Base-by-base conservation (phyloP, 2,113 vertebrate species). In the Chunga burmeisteri region DNA sequence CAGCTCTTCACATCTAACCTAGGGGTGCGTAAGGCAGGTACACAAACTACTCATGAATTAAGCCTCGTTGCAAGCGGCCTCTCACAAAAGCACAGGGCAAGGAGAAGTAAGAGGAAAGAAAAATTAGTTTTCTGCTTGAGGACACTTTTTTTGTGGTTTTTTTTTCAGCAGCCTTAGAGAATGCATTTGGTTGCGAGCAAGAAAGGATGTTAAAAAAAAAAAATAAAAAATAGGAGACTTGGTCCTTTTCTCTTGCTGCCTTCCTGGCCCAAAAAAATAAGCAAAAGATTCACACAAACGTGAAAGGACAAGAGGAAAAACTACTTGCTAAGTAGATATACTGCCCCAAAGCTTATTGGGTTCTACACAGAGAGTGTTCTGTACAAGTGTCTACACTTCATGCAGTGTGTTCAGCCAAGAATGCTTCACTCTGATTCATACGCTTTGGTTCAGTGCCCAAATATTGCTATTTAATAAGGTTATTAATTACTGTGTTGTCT, bases 401-500 rank as follows among this genome's bases (percentile, higher is more conserved):
- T 0, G 0, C 61, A 46, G 95, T 2, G 29, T 94, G 96, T 96
- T 96, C 96, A 97, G 95, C 95, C 97, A 97, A 90, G 95, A 96
- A 96, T 61, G 84, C 77, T 32, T 80, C 87, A 81, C 96, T 95
- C 85, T 25, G 92, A 97, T 93, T 91, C 61, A 90, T 86, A 88
- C 2, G 9, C 95, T 97, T 97, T 97, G 97, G 96, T 98, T 98
- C 97, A 96, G 95, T 98, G 96, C 94, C 97, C 97, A 97, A 97
- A 97, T 97, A 98, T 88, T 94, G 94, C 94, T 97, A 84, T 97
- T 97, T 98, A 97, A 97, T 97, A 97, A 97, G 94, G 97, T 98
- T 98, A 98, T 98, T 98, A 98, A 98, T 97, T 97, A 97, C 32
- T 74, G 87, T 96, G 96, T 97, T 96, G 96, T 97, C 96, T 93